Conservation (phyloP, 2,113 vertebrate species). For the Cephalopholis sonnerati region DNA sequence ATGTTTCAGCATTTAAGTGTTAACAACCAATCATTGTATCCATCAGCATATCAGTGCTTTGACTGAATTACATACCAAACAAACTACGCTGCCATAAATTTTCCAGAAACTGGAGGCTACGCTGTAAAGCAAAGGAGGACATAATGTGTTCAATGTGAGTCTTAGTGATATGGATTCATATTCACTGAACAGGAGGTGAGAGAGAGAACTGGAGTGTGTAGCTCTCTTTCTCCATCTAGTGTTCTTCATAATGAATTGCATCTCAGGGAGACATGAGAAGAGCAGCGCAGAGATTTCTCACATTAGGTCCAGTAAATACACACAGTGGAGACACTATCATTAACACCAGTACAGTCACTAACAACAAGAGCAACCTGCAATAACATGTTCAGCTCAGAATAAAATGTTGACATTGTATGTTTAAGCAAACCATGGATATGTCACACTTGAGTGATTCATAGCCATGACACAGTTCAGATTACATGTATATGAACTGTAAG, state of each 20-base stretch:
- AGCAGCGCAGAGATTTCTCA: background rate
- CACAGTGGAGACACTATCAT: background rate
- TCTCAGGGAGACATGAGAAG: background rate
- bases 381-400: background rate
- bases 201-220: background rate
- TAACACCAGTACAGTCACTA: background rate
- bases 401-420: too few relatives aligned
- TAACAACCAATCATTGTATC: background rate
- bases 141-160: slow-evolving; percentile 1
- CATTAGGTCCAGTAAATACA: background rate
- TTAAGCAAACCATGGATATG: too few relatives aligned
- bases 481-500: too few relatives aligned
- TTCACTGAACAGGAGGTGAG: background rate
- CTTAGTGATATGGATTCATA: slow-evolving; percentile 15
- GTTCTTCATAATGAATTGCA: slow-evolving; percentile 35
- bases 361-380: too few relatives aligned
- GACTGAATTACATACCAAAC: background rate
- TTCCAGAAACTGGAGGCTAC: background rate
- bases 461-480: too few relatives aligned
- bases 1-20: background rate
- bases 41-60: background rate
- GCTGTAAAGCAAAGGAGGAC: background rate
- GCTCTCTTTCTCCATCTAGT: slow-evolving; percentile 67
- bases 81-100: background rate
- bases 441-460: too few relatives aligned